These are phyloP conservation scores for Rhingia rostrata DNA, from an alignment of 2,888 invertebrate species.

Conservation along the genomic window DNA sequence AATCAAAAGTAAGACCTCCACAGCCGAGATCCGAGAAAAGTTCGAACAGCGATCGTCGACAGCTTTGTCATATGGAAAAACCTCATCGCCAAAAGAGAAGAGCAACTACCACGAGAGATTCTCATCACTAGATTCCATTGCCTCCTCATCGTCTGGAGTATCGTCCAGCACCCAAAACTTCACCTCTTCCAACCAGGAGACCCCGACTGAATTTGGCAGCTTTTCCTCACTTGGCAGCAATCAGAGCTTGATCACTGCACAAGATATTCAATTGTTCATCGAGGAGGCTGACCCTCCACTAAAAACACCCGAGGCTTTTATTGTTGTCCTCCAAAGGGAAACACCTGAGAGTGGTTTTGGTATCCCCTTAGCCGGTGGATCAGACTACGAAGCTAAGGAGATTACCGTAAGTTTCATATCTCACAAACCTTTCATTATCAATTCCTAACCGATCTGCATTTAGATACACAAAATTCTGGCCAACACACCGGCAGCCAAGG, in stretches of 20 bases:
- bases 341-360: slow-evolving; percentile 90
- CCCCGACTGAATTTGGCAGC: slow-evolving; percentile 82
- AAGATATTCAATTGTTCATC: slow-evolving; percentile 86
- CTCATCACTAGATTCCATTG: slow-evolving; percentile 82
- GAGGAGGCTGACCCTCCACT: slow-evolving; percentile 88
- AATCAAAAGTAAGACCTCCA: slow-evolving; percentile 76
- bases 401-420: slow-evolving; percentile 88
- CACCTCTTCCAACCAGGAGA: slow-evolving; percentile 81
- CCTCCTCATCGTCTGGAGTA: slow-evolving; percentile 82
- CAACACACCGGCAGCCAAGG: slow-evolving; percentile 93
- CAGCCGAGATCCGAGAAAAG: slow-evolving; percentile 82
- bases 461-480: slow-evolving; percentile 94
- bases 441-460: neutral
- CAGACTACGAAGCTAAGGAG: slow-evolving; percentile 95
- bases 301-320: slow-evolving; percentile 86
- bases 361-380: slow-evolving; percentile 93
- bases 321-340: slow-evolving; percentile 87
- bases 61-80: slow-evolving; percentile 52
- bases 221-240: slow-evolving; percentile 83
- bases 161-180: slow-evolving; percentile 81
- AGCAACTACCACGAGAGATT: slow-evolving; percentile 81
- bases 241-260: slow-evolving; percentile 83
- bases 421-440: neutral
- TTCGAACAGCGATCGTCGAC: slow-evolving; percentile 79
- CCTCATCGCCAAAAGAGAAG: slow-evolving; percentile 69